Conservation (phyloP, 2,888 invertebrate genomes). For the Tinea trinotella region DNA sequence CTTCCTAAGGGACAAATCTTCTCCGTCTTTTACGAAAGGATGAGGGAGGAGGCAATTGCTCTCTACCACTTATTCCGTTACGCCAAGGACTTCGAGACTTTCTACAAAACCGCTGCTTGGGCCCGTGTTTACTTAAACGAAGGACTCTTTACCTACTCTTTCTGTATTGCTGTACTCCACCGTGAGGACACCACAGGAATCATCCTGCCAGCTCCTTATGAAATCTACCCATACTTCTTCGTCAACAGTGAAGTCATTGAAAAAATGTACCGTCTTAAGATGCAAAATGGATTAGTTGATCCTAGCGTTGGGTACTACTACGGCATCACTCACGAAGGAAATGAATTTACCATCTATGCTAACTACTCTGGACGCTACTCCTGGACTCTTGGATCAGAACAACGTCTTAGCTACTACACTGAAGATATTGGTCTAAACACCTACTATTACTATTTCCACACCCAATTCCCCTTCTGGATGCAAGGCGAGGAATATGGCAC, state of each 20-base stretch:
- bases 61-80: conserved; percentile 72
- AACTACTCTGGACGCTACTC: conserved; percentile 73
- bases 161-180: conserved; percentile 73
- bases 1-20: conserved; percentile 62
- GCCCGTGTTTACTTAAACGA: conserved; percentile 74
- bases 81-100: conserved; percentile 74
- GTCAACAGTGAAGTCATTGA: conserved; percentile 70
- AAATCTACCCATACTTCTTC: conserved; percentile 77
- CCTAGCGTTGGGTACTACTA: conserved; percentile 40
- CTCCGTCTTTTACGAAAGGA: conserved; percentile 58
- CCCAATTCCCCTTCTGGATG: conserved; percentile 76
- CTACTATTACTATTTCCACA: conserved; percentile 77
- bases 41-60: conserved; percentile 61
- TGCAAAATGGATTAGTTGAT: conserved; percentile 40
- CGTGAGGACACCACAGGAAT: conserved; percentile 71
- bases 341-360: conserved; percentile 63
- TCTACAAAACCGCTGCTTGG: conserved; percentile 72
- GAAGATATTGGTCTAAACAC: conserved; percentile 79
- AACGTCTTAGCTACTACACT: conserved; percentile 76
- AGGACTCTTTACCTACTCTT: conserved; percentile 74
- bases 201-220: conserved; percentile 77
- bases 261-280: conserved; percentile 52
- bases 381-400: conserved; percentile 68
- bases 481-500: conserved; percentile 59
- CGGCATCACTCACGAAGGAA: conserved; percentile 50